Evolutionary conservation across 2,888 invertebrate genomes (phyloP).

Genomic region (Barypeithes pellucidus): DNA sequence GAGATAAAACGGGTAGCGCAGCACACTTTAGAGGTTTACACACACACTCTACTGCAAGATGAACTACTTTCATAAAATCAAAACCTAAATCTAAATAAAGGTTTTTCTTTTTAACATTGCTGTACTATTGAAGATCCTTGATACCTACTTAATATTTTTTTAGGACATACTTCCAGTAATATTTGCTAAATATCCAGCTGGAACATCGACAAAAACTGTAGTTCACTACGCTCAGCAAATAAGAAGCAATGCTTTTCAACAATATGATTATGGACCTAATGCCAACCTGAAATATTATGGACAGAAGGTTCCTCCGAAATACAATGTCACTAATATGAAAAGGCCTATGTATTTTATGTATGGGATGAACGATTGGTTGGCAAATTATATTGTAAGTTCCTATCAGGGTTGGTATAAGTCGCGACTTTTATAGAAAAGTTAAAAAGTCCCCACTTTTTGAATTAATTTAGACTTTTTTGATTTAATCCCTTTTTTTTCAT

Average conservation of each 20-base stretch:
- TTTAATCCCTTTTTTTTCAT: no score
- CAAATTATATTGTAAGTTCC: constrained; percentile 73
- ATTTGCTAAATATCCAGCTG: constrained; percentile 78
- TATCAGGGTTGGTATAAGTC: no score
- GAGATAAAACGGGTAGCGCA: no score
- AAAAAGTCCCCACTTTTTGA: no score
- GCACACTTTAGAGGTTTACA: no score
- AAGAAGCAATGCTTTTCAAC: constrained; percentile 72
- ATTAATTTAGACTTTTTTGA: no score
- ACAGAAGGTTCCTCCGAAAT: constrained; percentile 74
- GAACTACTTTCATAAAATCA: not conserved
- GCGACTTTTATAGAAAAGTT: no score
- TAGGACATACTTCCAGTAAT: constrained; percentile 10
- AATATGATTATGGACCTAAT: constrained; percentile 79
- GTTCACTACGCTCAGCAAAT: constrained; percentile 75
- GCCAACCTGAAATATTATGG: constrained; percentile 77
- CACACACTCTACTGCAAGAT: no score
- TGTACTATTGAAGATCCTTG: no score
- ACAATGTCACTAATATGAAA: constrained; percentile 74
- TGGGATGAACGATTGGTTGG: constrained; percentile 82
- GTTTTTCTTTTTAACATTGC: no score
- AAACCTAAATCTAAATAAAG: no score
- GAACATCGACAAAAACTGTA: constrained; percentile 81
- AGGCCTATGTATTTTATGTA: constrained; percentile 79
- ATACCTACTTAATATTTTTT: not conserved